These are phyloP conservation scores for Siniperca knerii DNA, from an alignment of 2,113 vertebrate genomes.

Conservation along the genomic window DNA sequence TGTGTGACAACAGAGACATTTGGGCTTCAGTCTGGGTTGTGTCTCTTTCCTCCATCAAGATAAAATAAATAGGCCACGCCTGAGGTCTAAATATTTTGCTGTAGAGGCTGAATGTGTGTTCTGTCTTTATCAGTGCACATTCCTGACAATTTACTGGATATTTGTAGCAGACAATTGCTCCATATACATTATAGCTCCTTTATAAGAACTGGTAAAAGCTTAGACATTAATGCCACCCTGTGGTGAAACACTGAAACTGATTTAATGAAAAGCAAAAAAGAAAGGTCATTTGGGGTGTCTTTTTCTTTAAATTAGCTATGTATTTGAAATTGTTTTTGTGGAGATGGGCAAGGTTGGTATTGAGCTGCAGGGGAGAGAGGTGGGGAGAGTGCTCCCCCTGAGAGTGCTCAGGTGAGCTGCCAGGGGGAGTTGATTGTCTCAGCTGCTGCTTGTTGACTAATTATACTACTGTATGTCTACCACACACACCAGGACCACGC, in stretches of 20 bases:
- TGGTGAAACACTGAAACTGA: constrained; percentile 53
- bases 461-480: no score
- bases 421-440: no score
- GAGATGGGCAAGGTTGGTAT: no score
- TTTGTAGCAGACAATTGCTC: not conserved
- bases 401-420: no score
- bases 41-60: constrained; percentile 24
- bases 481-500: no score
- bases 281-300: not conserved
- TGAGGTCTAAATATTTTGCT: constrained; percentile 25
- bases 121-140: constrained; percentile 35
- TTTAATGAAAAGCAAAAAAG: not conserved
- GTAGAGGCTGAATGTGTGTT: constrained; percentile 2
- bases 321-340: no score
- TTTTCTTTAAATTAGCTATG: no score
- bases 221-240: constrained; percentile 57
- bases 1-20: not conserved
- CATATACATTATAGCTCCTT: not conserved
- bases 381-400: no score
- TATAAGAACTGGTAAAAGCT: not conserved
- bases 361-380: no score
- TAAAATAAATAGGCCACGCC: constrained; percentile 34
- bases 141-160: constrained; percentile 21
- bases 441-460: no score
- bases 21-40: constrained; percentile 18